Evolutionary conservation across 2,888 invertebrate species (phyloP).

Genomic region (Polydrusus cervinus): DNA sequence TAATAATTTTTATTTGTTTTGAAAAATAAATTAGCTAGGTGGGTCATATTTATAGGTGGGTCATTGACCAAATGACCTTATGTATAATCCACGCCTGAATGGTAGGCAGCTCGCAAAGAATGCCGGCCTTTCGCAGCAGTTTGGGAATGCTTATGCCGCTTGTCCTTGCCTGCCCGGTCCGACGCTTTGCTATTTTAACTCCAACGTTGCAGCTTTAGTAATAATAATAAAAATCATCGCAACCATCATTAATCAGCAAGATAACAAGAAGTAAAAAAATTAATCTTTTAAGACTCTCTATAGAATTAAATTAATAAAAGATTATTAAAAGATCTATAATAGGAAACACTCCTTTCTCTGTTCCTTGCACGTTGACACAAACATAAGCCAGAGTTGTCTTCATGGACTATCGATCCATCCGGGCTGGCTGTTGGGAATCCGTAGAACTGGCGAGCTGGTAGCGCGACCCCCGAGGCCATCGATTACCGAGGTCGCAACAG

Average conservation of each 20-base stretch:
- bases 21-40: too few relatives aligned
- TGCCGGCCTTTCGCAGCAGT: too few relatives aligned
- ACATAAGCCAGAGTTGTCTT: conserved; percentile 42
- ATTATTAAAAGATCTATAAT: conserved; percentile 2
- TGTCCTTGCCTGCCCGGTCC: too few relatives aligned
- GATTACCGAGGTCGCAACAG: conserved; percentile 28
- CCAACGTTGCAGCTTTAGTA: too few relatives aligned
- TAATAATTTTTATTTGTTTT: too few relatives aligned
- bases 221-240: too few relatives aligned
- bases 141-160: too few relatives aligned
- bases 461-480: conserved; percentile 40
- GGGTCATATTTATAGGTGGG: too few relatives aligned
- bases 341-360: neutral
- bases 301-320: conserved; percentile 1
- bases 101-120: too few relatives aligned
- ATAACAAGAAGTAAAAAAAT: neutral
- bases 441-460: conserved; percentile 40
- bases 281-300: neutral
- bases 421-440: conserved; percentile 37
- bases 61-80: too few relatives aligned
- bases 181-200: too few relatives aligned
- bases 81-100: too few relatives aligned
- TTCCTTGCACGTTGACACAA: conserved; percentile 34
- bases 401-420: conserved; percentile 44
- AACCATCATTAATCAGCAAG: neutral